phyloP scores from a whole-genome alignment of 2,113 vertebrate species.

The Condylura cristata region DNA sequence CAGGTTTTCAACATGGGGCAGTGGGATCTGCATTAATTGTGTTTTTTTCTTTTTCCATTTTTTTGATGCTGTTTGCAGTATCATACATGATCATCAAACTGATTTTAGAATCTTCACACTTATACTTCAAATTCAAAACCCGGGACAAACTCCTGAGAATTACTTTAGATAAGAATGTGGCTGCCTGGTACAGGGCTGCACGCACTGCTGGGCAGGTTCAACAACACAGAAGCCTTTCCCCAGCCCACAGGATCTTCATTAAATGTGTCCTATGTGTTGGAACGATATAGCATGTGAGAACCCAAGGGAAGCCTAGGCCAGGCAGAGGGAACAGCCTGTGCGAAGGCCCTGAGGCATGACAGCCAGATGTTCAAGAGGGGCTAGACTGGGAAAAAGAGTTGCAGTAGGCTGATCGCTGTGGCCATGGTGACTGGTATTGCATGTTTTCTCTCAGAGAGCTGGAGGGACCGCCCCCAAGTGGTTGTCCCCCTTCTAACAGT shows the following conservation, averaged over 20 bases:
- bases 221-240: too few relatives aligned
- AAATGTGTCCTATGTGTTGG: not conserved
- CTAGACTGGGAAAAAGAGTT: not conserved
- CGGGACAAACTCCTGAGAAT: too few relatives aligned
- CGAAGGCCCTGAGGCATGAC: not conserved
- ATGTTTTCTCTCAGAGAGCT: not conserved
- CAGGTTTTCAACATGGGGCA: not conserved
- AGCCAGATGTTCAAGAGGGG: not conserved
- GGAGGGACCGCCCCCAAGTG: not conserved
- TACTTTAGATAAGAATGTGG: too few relatives aligned
- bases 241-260: not conserved
- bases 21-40: not conserved
- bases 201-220: too few relatives aligned
- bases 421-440: fast-evolving
- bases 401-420: not conserved
- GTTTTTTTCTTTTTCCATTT: not conserved
- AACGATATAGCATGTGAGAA: not conserved
- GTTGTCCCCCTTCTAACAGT: not conserved
- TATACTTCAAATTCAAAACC: too few relatives aligned
- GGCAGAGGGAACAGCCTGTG: not conserved
- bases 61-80: too few relatives aligned
- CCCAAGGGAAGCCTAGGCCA: not conserved
- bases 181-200: too few relatives aligned
- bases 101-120: too few relatives aligned
- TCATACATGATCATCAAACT: too few relatives aligned